Evolutionary conservation across 2,888 invertebrate species (phyloP).

Genomic region (Cataglyphis livida): DNA sequence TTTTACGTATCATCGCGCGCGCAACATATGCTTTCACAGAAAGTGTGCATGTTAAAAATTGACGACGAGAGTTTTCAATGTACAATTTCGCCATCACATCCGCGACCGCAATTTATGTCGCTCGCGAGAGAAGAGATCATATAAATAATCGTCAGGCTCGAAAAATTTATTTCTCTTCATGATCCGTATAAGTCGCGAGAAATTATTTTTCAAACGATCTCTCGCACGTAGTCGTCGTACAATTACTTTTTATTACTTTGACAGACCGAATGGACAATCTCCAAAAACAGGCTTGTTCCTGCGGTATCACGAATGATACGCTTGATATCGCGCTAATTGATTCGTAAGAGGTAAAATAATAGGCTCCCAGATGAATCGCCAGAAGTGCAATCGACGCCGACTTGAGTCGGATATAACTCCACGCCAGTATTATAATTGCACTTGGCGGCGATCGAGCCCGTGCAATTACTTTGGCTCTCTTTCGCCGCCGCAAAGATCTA

Average conservation of each 20-base stretch:
- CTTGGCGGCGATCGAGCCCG: slow-evolving; percentile 60
- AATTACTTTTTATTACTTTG: slow-evolving; percentile 23
- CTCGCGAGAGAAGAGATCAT: slow-evolving; percentile 24
- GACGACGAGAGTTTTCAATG: neutral
- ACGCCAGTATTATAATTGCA: slow-evolving; percentile 73
- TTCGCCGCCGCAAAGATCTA: slow-evolving; percentile 71
- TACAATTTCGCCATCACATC: slow-evolving; percentile 35
- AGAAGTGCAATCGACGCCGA: slow-evolving; percentile 48
- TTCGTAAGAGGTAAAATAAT: slow-evolving; percentile 66
- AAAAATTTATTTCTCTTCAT: slow-evolving; percentile 37
- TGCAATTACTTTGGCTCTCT: slow-evolving; percentile 74
- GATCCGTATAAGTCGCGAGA: slow-evolving; percentile 21
- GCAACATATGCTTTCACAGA: slow-evolving; percentile 15
- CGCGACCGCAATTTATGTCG: slow-evolving; percentile 23
- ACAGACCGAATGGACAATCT: slow-evolving; percentile 5
- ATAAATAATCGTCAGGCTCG: neutral
- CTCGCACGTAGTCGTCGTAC: slow-evolving; percentile 2
- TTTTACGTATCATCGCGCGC: slow-evolving; percentile 59
- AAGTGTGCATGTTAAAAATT: neutral
- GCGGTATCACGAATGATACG: slow-evolving; percentile 9
- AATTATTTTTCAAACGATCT: slow-evolving; percentile 31
- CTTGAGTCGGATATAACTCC: slow-evolving; percentile 46
- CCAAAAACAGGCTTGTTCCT: slow-evolving; percentile 5
- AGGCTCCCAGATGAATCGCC: slow-evolving; percentile 33
- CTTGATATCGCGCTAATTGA: slow-evolving; percentile 60